Base-by-base conservation (phyloP, 2,797 vertebrate species). In the Acanthopagrus latus region DNA sequence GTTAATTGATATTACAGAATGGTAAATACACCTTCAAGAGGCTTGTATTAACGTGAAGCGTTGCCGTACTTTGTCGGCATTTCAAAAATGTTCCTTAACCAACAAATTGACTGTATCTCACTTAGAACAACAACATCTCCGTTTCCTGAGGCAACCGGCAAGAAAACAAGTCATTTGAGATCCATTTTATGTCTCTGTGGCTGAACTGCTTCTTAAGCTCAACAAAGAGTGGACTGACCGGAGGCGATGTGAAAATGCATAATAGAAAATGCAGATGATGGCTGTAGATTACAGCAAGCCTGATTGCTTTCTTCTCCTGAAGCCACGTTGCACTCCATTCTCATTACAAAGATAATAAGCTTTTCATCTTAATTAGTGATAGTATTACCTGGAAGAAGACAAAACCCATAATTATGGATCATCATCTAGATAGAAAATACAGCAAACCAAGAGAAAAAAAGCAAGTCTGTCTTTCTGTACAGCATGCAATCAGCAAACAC, bases 251-350 rank as follows among this genome's bases (percentile, higher is more conserved):
- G 75, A 63, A 69, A 80, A 72, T 86, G 71, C 52, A 71, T 71
- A 70, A 68, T 60, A 80, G 75, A 67, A 81, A 86, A 83, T 76
- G 65, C 52, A 82, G 50, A 76, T 4, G 2, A 70, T 67, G 62
- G 75, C 46, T 76, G 62, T 69, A 46, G 52, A 76, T 25, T 74
- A 47, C 71, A 82, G 69, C 13, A 48, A 62, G 66, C 12, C 23
- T 76, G 68, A 86, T 84, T 82, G 74, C 70, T 87, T 88, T 86
- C 58, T 71, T 82, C 67, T 83, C 81, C 69, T 68, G 29, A 25
- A 81, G 80, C 71, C 58, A 84, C 78, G 83, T 85, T 88, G 74
- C 71, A 82, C 72, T 79, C 43, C 16, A 17, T 80, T 85, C 65
- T 66, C 71, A 81, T 84, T 76, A 68, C 48, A 73, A 52, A 67